A percentile compares a stretch with the other conserved stretches of the same genome.
Conservation (phyloP, 2,888 invertebrate species). For the Tetragonula carbonaria region DNA sequence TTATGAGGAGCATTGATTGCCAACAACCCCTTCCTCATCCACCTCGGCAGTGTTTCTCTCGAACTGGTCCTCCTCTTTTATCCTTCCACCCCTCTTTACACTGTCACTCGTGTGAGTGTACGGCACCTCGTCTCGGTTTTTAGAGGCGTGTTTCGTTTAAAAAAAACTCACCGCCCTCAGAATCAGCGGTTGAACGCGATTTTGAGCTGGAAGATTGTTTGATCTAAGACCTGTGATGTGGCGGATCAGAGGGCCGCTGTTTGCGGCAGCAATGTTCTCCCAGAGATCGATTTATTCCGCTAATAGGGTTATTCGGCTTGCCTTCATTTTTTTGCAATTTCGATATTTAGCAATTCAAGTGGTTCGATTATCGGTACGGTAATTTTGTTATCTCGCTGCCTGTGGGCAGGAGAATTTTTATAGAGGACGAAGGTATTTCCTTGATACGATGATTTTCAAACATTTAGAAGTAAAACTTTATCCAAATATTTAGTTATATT, state of each 20-base stretch:
- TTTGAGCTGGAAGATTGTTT: constrained; percentile 3
- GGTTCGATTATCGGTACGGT: background rate
- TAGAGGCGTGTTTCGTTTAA: constrained; percentile 35
- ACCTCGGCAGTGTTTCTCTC: constrained; percentile 58
- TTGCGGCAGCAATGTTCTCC: background rate
- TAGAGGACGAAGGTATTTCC: background rate
- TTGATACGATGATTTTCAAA: background rate
- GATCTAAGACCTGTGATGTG: constrained; percentile 14
- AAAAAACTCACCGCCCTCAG: background rate
- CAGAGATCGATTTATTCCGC: constrained; percentile 12
- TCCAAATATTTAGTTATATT: too few species aligned
- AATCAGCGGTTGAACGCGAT: background rate
- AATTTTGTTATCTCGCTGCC: background rate
- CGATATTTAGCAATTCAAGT: background rate
- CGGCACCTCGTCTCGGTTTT: constrained; percentile 22
- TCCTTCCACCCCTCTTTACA: constrained; percentile 36
- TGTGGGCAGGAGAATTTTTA: background rate
- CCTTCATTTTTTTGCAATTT: background rate
- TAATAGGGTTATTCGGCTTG: background rate
- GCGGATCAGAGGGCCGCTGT: background rate
- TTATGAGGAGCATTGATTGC: constrained; percentile 84
- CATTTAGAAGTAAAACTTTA: too few species aligned
- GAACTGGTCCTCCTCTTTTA: constrained; percentile 30
- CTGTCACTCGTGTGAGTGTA: constrained; percentile 6
- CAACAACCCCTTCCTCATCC: constrained; percentile 78